Base-by-base conservation (phyloP, 2,797 vertebrate species). In the Poliocrania exsul region DNA sequence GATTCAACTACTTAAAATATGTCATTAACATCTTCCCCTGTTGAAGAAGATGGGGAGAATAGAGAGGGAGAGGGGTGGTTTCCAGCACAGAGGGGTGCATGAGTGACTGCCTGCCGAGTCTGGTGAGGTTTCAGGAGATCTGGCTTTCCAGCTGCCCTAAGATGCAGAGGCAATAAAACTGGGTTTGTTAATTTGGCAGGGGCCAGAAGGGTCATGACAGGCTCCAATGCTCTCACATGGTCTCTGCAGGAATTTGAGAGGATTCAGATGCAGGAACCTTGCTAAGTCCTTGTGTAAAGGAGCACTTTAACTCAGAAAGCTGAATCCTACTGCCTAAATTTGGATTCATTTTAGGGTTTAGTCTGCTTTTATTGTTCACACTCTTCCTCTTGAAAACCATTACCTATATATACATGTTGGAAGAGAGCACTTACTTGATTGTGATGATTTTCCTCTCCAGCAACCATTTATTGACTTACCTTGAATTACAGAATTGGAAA, bases 391-490 rank as follows among this genome's bases (percentile, higher is more conserved):
- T 64, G 56, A 84, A 88, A 90, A n/a, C 37, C 19, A 8, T 20
- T 79, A 35, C 16, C 18, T 3, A 2, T 47, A 26, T 44, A 16
- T 56, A 29, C 13, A 47, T 31, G 66, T 81, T 62, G 80, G 81
- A 96, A 75, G 37, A 70, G 9, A 80, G 29, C 37, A 46, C 66
- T 65, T 86, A 72, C 33, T 62, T 81, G 49, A 53, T 44, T 82
- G 66, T 46, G 50, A 90, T n/a, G 33, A 31, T 90, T 92, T 94
- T 95, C 66, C 71, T 81, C 67, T 84, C 56, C 67, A 73, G 62
- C 79, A 91, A 49, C 20, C 20, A 26, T 91, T 91, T 95, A 92
- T 91, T 93, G 93, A 88, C 64, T 92, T 86, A 69, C 47, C 38
- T 75, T 53, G 58, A 88, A 89, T 87, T 89, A 71, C 51, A 83